Percentiles rank a stretch among this genome's conserved stretches.
Evolutionary conservation across 2,113 vertebrate species (phyloP).

Genomic region (Nothoprocta perdicaria): DNA sequence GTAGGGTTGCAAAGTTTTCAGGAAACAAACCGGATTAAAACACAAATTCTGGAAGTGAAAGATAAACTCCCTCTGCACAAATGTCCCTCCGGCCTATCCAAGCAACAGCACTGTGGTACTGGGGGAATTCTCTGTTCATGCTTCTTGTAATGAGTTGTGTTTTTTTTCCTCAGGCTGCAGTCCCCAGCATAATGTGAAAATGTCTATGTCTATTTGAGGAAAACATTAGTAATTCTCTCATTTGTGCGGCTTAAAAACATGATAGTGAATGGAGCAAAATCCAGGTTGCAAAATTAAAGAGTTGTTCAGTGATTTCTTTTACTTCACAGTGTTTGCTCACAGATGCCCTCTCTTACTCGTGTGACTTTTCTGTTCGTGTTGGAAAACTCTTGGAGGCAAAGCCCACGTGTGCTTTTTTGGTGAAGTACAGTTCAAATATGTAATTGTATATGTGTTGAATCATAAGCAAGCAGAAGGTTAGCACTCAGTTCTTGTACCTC

Average conservation of each 20-base stretch:
- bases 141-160: not conserved
- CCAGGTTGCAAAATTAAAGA: not conserved
- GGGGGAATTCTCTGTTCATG: not conserved
- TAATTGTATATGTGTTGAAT: not conserved
- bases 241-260: not conserved
- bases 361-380: not conserved
- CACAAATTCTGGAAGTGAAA: not conserved
- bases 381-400: not conserved
- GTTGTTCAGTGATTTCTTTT: not conserved
- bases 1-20: not conserved
- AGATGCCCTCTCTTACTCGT: not conserved
- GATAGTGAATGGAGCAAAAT: constrained; percentile 1
- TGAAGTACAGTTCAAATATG: not conserved
- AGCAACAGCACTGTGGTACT: constrained; percentile 3
- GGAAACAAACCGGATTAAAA: not conserved
- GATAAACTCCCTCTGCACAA: not conserved
- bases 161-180: not conserved
- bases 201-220: not conserved
- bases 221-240: not conserved
- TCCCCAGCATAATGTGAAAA: constrained; percentile 33
- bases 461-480: not conserved
- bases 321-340: not conserved
- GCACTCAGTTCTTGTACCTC: rapidly evolving
- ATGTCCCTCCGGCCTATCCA: not conserved
- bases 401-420: rapidly evolving